A percentile compares a stretch with the other conserved stretches of the same genome.
phyloP scores from a whole-genome alignment of 2,113 vertebrate species.

The Cochlearius cochlearius region DNA sequence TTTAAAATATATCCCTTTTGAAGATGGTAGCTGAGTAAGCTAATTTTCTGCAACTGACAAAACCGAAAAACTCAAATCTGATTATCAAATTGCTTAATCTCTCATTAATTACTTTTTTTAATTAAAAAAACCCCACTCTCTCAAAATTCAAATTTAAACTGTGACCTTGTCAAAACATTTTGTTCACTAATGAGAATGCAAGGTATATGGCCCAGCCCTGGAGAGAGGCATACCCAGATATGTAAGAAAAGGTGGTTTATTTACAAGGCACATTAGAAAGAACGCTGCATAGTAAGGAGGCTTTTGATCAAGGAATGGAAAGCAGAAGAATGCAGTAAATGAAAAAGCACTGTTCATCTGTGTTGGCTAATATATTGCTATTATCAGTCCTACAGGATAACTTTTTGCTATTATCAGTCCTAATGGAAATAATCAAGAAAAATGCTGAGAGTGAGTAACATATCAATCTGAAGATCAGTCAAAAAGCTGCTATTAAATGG shows the following conservation, averaged over 20 bases:
- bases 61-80: neutral
- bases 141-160: neutral
- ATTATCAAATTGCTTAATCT: neutral
- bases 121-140: neutral
- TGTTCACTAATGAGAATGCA: neutral
- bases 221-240: neutral
- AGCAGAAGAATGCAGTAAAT: neutral
- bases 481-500: neutral
- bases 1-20: neutral
- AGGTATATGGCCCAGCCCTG: neutral
- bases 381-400: neutral
- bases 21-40: neutral
- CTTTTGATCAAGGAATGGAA: neutral
- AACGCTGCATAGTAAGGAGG: neutral
- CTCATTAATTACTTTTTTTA: neutral
- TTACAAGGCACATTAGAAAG: neutral
- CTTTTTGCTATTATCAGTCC: neutral
- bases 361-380: neutral
- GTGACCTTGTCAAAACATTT: neutral
- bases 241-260: neutral
- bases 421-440: neutral
- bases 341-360: accelerated
- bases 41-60: neutral
- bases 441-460: neutral
- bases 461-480: neutral